A percentile compares a stretch with the other conserved stretches of the same genome.
These are phyloP conservation scores for Beroe ovata DNA, from an alignment of 37 sponge, comb jelly and placozoan genomes.

Conservation along the genomic window DNA sequence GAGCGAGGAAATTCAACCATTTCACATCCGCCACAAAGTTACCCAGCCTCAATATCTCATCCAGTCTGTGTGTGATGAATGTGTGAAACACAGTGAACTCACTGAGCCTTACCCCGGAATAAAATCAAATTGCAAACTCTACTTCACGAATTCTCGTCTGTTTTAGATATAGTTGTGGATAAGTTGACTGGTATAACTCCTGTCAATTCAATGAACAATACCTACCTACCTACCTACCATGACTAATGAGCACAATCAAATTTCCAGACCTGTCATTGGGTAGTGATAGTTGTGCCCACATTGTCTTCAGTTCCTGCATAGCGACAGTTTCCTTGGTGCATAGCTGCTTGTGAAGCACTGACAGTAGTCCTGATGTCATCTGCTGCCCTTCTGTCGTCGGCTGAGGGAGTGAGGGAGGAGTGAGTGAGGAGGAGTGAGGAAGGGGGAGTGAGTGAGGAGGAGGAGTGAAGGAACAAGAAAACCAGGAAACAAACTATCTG, in stretches of 20 bases:
- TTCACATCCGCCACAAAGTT: slow-evolving; percentile 77
- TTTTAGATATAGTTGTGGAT: slow-evolving; percentile 2
- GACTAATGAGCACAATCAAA: too few relatives aligned
- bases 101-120: too few relatives aligned
- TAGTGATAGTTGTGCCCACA: slow-evolving; percentile 48
- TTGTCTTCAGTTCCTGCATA: slow-evolving; percentile 26
- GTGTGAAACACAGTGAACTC: too few relatives aligned
- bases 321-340: slow-evolving; percentile 12
- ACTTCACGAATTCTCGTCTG: too few relatives aligned
- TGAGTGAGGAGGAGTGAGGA: background rate
- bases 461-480: background rate
- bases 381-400: slow-evolving; percentile 68
- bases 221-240: too few relatives aligned
- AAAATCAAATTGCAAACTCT: too few relatives aligned
- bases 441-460: too few relatives aligned
- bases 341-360: slow-evolving; percentile 91
- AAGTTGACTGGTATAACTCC: background rate
- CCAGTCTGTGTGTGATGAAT: slow-evolving; percentile 15
- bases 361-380: slow-evolving; percentile 75
- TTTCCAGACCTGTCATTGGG: slow-evolving; percentile 34
- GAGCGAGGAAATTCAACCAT: slow-evolving; percentile 83
- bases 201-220: too few relatives aligned
- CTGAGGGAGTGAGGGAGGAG: background rate
- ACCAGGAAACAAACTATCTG: background rate
- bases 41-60: slow-evolving; percentile 70